Percentiles rank a stretch among this genome's conserved stretches.
Evolutionary conservation across 2,797 vertebrate genomes (phyloP).

Genomic region (Tarsius wallacei): DNA sequence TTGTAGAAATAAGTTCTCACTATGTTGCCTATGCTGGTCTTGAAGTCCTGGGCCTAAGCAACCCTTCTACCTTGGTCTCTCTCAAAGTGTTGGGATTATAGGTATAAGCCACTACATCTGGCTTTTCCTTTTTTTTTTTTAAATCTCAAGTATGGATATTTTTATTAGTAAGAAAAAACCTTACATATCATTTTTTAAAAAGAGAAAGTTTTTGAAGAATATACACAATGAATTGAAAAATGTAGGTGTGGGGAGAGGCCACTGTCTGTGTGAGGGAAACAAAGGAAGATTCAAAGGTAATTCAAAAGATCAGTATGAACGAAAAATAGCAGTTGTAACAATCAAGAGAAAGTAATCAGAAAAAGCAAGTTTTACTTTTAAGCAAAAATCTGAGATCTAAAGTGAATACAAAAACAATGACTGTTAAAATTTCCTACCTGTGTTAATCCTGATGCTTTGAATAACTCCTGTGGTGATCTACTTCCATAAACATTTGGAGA

Average conservation of each 20-base stretch:
- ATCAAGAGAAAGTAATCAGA: constrained; percentile 53
- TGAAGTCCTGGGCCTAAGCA: not conserved
- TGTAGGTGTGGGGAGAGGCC: not conserved
- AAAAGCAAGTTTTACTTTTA: constrained; percentile 61
- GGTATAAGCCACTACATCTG: not conserved
- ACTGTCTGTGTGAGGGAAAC: not conserved
- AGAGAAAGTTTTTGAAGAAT: constrained; percentile 38
- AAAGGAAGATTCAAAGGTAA: constrained; percentile 56
- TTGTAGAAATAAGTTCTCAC: not conserved
- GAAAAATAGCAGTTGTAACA: not conserved
- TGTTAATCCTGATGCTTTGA: constrained; percentile 97
- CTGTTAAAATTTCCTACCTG: constrained; percentile 92
- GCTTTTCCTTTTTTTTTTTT: not conserved
- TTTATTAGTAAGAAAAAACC: not conserved
- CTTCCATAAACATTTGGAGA: constrained; percentile 96
- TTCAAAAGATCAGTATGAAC: constrained; percentile 51
- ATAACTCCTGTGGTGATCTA: constrained; percentile 97
- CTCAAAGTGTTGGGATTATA: not conserved
- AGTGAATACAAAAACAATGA: not conserved
- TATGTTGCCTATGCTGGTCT: not conserved
- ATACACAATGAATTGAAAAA: not conserved
- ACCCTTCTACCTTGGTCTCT: not conserved
- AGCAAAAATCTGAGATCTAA: constrained; percentile 31
- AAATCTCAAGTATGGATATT: not conserved
- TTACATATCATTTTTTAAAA: not conserved